Evolutionary conservation across 1,140 invertebrate species (phyloP).

Genomic region (Papilio polyxenes): DNA sequence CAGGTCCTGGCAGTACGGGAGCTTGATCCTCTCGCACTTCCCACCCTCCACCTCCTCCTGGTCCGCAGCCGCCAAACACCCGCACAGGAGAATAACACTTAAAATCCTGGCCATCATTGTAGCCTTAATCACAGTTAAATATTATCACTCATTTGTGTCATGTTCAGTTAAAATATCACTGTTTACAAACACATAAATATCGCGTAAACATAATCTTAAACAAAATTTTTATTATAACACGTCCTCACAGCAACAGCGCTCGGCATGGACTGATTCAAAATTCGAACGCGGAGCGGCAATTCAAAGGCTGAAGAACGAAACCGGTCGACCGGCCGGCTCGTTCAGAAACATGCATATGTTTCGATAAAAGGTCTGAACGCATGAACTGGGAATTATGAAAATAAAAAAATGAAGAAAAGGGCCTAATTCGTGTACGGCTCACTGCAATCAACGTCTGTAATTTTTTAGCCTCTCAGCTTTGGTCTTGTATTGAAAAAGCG

Average conservation of each 20-base stretch:
- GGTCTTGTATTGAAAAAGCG: conserved; percentile 45
- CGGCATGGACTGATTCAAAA: conserved; percentile 67
- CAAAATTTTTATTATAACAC: conserved; percentile 38
- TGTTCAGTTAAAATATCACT: conserved; percentile 69
- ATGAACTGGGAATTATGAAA: conserved; percentile 74
- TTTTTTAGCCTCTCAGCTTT: conserved; percentile 56
- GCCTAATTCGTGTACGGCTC: conserved; percentile 75
- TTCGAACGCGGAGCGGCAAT: conserved; percentile 66
- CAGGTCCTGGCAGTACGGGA: conserved; percentile 90
- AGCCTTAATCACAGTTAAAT: conserved; percentile 48
- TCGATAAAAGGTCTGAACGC: conserved; percentile 73
- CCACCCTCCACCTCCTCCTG: conserved; percentile 71
- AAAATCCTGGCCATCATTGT: conserved; percentile 68
- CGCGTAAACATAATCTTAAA: conserved; percentile 55
- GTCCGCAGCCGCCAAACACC: conserved; percentile 64
- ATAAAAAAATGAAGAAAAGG: conserved; percentile 62
- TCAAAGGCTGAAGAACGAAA: conserved; percentile 72
- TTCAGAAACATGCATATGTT: conserved; percentile 71
- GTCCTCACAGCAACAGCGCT: conserved; percentile 47
- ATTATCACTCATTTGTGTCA: conserved; percentile 58
- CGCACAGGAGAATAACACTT: conserved; percentile 61
- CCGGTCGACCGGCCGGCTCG: conserved; percentile 69
- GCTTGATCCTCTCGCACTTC: conserved; percentile 90
- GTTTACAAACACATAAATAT: conserved; percentile 56
- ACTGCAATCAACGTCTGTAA: conserved; percentile 72